These are phyloP conservation scores for Chondrilla cf. caribensis DNA, from an alignment of 37 sponge, comb jelly and placozoan species.

Conservation along the genomic window DNA sequence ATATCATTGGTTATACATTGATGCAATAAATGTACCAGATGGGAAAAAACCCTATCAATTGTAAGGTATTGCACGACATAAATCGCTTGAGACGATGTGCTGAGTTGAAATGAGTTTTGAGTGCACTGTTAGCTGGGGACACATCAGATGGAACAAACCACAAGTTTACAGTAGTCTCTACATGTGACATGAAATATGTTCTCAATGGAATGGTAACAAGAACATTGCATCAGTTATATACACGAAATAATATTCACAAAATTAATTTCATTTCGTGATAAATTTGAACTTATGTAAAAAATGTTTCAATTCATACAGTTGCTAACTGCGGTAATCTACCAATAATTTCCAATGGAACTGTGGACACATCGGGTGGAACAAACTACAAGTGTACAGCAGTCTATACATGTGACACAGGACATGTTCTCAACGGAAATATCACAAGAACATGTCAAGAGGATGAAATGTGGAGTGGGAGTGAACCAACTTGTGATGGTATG, in stretches of 20 bases:
- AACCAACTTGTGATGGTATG: not conserved
- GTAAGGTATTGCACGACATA: too few relatives aligned
- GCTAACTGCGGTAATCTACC: not conserved
- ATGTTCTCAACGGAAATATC: not conserved
- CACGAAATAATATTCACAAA: too few relatives aligned
- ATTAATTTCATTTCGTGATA: too few relatives aligned
- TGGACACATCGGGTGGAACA: not conserved
- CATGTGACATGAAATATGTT: too few relatives aligned
- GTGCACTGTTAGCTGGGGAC: not conserved
- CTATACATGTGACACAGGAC: not conserved
- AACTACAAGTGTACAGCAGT: constrained; percentile 7
- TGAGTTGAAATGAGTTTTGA: not conserved
- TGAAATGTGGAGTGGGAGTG: not conserved
- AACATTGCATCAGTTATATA: too few relatives aligned
- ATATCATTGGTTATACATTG: not conserved
- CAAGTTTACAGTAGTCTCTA: constrained; percentile 3
- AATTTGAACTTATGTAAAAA: not conserved
- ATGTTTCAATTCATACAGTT: not conserved
- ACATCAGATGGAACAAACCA: not conserved
- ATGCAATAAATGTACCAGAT: too few relatives aligned
- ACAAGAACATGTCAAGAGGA: not conserved
- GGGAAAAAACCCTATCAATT: too few relatives aligned
- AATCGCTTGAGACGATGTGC: too few relatives aligned
- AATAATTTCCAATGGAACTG: not conserved
- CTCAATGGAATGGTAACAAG: too few relatives aligned